These are phyloP conservation scores for Boulengeromyrus knoepffleri DNA, from an alignment of 2,113 vertebrate species.

Conservation along the genomic window DNA sequence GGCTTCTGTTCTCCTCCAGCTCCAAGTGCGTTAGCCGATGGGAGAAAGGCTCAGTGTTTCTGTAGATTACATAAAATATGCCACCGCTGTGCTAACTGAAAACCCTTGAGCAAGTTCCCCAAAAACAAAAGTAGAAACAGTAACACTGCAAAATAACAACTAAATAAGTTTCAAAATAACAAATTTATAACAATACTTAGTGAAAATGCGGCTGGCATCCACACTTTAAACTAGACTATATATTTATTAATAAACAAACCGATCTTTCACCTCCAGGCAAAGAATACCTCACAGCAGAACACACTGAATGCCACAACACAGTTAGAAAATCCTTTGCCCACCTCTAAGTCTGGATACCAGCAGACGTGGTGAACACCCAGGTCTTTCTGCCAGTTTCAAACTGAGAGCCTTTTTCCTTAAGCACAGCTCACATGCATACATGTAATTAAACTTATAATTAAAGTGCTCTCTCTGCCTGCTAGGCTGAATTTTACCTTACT, in stretches of 20 bases:
- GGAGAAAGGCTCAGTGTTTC: neutral
- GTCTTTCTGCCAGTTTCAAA: neutral
- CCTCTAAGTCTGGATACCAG: neutral
- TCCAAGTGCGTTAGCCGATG: neutral
- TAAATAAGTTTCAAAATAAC: neutral
- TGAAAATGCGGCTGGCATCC: neutral
- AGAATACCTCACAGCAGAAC: neutral
- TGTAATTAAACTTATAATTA: conserved; percentile 1
- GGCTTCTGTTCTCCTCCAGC: neutral
- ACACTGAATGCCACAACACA: neutral
- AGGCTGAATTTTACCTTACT: neutral
- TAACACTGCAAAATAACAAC: neutral
- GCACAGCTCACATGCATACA: neutral
- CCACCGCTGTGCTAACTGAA: neutral
- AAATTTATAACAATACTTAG: neutral
- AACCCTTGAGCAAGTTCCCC: neutral
- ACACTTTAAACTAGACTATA: neutral
- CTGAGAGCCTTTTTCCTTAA: neutral
- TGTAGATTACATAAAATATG: neutral
- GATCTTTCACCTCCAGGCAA: neutral
- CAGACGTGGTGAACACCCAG: neutral
- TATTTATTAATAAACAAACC: neutral
- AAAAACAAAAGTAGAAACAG: neutral
- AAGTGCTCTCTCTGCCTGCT: neutral
- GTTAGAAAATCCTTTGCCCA: neutral